Percentiles rank a stretch among this genome's conserved stretches.
These are phyloP conservation scores for Cerastoderma edule DNA, from an alignment of 2,888 invertebrate genomes.

Conservation along the genomic window DNA sequence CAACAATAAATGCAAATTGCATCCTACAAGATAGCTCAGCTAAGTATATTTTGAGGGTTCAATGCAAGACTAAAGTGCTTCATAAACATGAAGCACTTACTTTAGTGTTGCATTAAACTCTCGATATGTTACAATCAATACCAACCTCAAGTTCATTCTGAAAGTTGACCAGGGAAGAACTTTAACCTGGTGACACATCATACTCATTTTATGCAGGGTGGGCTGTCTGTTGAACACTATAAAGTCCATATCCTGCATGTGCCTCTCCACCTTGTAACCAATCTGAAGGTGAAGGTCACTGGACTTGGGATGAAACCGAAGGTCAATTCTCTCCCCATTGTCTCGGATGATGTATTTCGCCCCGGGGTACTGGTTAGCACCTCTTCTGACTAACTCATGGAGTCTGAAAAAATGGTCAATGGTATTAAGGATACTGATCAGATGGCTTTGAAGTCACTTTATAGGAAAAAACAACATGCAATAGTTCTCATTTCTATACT, in stretches of 20 bases:
- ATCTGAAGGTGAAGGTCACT: slow-evolving; percentile 83
- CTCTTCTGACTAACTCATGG: slow-evolving; percentile 96
- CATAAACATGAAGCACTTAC: too few species aligned
- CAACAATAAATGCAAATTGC: too few species aligned
- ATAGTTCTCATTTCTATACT: too few species aligned
- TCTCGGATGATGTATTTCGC: slow-evolving; percentile 99
- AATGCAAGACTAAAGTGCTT: too few species aligned
- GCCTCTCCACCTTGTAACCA: slow-evolving; percentile 91
- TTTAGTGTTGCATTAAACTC: too few species aligned
- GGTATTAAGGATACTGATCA: too few species aligned
- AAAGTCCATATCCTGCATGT: slow-evolving; percentile 98
- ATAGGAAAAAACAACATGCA: too few species aligned
- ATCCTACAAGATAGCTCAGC: too few species aligned
- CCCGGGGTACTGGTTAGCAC: slow-evolving; percentile 99
- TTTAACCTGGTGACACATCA: slow-evolving; percentile 97
- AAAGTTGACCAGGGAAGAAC: slow-evolving; percentile 99
- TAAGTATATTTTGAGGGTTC: too few species aligned
- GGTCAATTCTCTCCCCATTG: slow-evolving; percentile 99
- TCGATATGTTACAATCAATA: too few species aligned
- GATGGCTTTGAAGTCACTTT: too few species aligned
- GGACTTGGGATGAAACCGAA: slow-evolving; percentile 97
- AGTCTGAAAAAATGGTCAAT: slow-evolving; percentile 86
- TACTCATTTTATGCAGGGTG: slow-evolving; percentile 99
- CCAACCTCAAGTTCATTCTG: slow-evolving; percentile 96
- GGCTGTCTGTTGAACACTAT: slow-evolving; percentile 99